These are phyloP conservation scores for Synergus gifuensis DNA, from an alignment of 2,888 invertebrate species.

Conservation along the genomic window DNA sequence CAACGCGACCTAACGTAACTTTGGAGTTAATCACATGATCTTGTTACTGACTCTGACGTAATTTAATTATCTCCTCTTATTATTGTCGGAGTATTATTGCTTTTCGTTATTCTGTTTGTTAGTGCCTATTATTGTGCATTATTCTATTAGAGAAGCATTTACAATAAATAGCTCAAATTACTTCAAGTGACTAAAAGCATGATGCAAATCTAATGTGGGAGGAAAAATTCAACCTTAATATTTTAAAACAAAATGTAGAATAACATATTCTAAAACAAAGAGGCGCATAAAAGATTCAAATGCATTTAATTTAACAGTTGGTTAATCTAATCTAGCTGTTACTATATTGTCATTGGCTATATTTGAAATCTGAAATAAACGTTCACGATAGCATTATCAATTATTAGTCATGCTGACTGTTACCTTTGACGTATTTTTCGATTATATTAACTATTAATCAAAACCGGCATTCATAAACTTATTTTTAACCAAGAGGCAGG, in stretches of 20 bases:
- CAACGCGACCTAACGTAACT: conserved; percentile 33
- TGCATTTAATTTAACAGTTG: conserved; percentile 28
- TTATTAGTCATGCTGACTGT: conserved; percentile 30
- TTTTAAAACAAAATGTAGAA: too few species aligned
- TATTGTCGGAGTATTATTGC: conserved; percentile 35
- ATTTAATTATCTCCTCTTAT: conserved; percentile 39
- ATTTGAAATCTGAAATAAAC: conserved; percentile 37
- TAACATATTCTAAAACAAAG: background rate
- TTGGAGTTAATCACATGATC: conserved; percentile 36
- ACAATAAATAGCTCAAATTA: conserved; percentile 13
- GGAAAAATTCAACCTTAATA: too few species aligned
- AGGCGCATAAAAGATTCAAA: background rate
- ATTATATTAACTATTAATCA: background rate
- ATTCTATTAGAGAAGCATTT: conserved; percentile 22
- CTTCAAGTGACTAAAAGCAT: background rate
- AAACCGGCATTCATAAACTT: conserved; percentile 2
- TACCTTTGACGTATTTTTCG: conserved; percentile 22
- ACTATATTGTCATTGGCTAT: conserved; percentile 23
- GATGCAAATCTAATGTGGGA: background rate
- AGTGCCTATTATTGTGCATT: conserved; percentile 18
- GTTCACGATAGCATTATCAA: conserved; percentile 26
- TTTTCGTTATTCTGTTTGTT: conserved; percentile 34
- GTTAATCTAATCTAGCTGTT: conserved; percentile 6
- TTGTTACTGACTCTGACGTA: conserved; percentile 30
- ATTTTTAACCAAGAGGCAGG: background rate